These are phyloP conservation scores for Lamellibrachia columna DNA, from an alignment of 2,888 invertebrate genomes.

Conservation along the genomic window DNA sequence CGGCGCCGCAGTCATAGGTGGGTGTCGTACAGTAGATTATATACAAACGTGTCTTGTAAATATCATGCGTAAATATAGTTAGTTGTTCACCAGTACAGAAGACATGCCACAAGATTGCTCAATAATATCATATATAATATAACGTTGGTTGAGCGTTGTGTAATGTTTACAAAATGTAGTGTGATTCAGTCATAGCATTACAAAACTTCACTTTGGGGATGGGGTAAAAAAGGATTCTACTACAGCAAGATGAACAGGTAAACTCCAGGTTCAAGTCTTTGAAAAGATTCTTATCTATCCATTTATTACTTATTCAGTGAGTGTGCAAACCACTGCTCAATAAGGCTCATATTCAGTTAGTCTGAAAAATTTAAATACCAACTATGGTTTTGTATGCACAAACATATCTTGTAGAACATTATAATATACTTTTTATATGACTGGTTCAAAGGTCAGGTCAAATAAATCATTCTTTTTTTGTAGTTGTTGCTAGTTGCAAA, in stretches of 20 bases:
- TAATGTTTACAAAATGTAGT: neutral
- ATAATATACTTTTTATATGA: neutral
- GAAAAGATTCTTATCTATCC: too few relatives aligned
- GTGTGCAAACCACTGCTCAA: too few relatives aligned
- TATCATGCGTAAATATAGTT: neutral
- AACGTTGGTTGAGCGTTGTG: constrained; percentile 71
- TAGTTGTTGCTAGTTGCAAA: neutral
- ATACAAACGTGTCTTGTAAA: neutral
- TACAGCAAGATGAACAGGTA: neutral
- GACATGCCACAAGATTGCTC: constrained; percentile 82
- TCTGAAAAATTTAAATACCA: neutral
- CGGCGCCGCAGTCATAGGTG: constrained; percentile 62
- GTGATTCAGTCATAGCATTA: neutral
- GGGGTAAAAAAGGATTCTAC: neutral
- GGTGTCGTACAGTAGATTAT: constrained; percentile 62
- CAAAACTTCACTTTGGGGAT: neutral
- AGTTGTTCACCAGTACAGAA: constrained; percentile 66
- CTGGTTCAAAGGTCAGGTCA: too few relatives aligned
- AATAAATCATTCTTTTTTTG: too few relatives aligned
- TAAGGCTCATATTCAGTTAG: neutral
- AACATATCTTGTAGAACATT: neutral
- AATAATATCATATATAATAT: constrained; percentile 75
- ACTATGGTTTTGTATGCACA: neutral
- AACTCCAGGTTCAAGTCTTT: too few relatives aligned
- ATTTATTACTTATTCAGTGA: too few relatives aligned